Percentiles rank a stretch among this genome's conserved stretches.
phyloP scores from a whole-genome alignment of 2,888 invertebrate genomes.

The Scaeva pyrastri region DNA sequence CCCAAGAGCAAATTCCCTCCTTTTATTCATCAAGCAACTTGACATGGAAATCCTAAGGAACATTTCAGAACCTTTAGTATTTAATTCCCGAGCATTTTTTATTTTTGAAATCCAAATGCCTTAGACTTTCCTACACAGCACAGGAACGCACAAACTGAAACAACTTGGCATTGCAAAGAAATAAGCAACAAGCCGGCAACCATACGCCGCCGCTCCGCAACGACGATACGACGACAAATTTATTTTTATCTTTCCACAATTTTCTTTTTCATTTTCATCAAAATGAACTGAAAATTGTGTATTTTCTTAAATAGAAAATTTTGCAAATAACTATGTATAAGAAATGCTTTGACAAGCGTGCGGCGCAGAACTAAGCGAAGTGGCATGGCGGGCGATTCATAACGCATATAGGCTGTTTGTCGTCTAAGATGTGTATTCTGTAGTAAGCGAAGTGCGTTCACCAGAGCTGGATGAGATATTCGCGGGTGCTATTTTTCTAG shows the following conservation, averaged over 20 bases:
- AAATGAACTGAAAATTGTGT: conserved; percentile 39
- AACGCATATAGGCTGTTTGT: conserved; percentile 56
- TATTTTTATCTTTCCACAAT: conserved; percentile 73
- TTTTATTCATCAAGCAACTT: too few species aligned
- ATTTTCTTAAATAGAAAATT: conserved; percentile 62
- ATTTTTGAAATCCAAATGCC: too few species aligned
- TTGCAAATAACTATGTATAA: conserved; percentile 64
- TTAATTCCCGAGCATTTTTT: not conserved
- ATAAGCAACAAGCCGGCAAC: conserved; percentile 17
- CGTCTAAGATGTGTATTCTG: conserved; percentile 57
- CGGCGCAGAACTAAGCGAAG: too few species aligned
- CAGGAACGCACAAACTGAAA: conserved; percentile 3
- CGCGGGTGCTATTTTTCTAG: conserved; percentile 55
- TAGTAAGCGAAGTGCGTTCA: conserved; percentile 70
- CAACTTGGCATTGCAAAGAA: conserved; percentile 12
- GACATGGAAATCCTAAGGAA: not conserved
- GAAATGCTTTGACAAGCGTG: conserved; percentile 60
- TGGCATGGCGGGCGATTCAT: conserved; percentile 47
- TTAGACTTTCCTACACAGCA: not conserved
- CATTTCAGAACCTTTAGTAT: not conserved
- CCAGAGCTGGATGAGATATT: conserved; percentile 66
- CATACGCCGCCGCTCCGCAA: not conserved
- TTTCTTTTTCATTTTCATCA: conserved; percentile 60
- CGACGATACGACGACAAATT: conserved; percentile 55
- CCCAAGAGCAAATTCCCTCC: too few species aligned